These are phyloP conservation scores for Itoplectis maculator DNA, from an alignment of 2,888 invertebrate genomes.

Conservation along the genomic window DNA sequence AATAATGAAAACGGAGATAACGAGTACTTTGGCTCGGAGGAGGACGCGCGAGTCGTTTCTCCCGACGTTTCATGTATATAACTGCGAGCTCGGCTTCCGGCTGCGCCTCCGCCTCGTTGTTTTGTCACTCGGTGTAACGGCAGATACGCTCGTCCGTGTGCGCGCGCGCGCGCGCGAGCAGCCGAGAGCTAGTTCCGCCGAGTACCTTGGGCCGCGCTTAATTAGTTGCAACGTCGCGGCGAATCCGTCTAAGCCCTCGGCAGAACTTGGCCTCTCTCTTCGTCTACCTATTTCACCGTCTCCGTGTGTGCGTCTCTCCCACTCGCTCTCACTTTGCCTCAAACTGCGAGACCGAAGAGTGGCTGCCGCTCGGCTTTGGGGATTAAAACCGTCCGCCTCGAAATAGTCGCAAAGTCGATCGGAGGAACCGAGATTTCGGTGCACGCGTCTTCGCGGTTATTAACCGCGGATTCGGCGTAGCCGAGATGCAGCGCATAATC, in stretches of 20 bases:
- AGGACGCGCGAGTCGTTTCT: constrained; percentile 34
- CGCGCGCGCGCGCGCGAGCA: constrained; percentile 5
- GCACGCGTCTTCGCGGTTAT: constrained; percentile 1
- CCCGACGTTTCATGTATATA: constrained; percentile 3
- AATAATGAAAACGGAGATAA: constrained; percentile 66
- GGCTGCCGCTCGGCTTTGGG: constrained; percentile 29
- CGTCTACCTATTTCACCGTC: too few relatives aligned
- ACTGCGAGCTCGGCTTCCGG: neutral
- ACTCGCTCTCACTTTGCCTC: neutral
- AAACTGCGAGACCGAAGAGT: too few relatives aligned
- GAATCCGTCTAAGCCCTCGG: constrained; percentile 55
- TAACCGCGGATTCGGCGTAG: neutral
- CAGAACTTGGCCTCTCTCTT: constrained; percentile 19
- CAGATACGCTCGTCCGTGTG: constrained; percentile 26
- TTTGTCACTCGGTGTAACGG: constrained; percentile 52
- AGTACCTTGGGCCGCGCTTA: constrained; percentile 54
- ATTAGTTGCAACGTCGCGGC: constrained; percentile 57
- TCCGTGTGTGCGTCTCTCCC: too few relatives aligned
- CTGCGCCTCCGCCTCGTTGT: constrained; percentile 38
- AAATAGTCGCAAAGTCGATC: constrained; percentile 38
- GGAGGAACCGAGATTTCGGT: constrained; percentile 19
- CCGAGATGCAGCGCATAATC: neutral
- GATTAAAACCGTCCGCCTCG: constrained; percentile 41
- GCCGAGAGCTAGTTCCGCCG: constrained; percentile 12
- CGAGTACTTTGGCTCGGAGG: constrained; percentile 56